A percentile compares a stretch with the other conserved stretches of the same genome.
Evolutionary conservation across 2,113 vertebrate species (phyloP).

Genomic region (Passer domesticus): DNA sequence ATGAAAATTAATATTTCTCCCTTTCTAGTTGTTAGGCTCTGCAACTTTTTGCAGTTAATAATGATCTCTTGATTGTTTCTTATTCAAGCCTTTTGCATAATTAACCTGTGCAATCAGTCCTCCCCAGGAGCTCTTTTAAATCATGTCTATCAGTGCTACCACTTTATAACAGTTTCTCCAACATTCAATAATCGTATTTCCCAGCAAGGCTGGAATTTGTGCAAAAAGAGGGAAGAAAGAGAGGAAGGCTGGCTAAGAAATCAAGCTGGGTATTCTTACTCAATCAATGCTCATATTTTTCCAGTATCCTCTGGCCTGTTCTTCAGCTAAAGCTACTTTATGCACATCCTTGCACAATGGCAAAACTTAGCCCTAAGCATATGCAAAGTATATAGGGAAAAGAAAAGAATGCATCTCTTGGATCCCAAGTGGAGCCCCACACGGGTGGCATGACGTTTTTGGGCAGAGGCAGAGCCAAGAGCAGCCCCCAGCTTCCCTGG

Average conservation of each 20-base stretch:
- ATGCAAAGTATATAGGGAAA: neutral
- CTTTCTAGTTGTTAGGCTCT: neutral
- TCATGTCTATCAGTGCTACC: neutral
- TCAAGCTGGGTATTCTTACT: neutral
- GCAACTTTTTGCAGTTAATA: neutral
- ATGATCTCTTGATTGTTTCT: neutral
- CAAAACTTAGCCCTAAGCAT: slow-evolving; percentile 31
- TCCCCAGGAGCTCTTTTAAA: neutral
- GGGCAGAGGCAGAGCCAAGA: slow-evolving; percentile 3
- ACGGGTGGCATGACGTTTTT: neutral
- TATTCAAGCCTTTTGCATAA: neutral
- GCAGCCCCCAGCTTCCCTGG: neutral
- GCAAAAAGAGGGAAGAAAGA: neutral
- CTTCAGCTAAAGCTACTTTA: slow-evolving; percentile 27
- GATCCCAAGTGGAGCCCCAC: neutral
- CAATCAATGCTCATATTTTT: neutral
- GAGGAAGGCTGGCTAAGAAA: neutral
- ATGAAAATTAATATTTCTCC: neutral
- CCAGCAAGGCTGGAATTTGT: neutral
- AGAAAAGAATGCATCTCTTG: slow-evolving; percentile 21
- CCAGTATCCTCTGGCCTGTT: neutral
- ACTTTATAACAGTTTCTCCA: neutral
- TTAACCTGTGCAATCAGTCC: neutral
- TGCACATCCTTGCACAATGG: slow-evolving; percentile 23
- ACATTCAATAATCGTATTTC: fast-evolving